Evolutionary conservation across 1,140 invertebrate genomes (phyloP).

Genomic region (Papilio polyxenes): DNA sequence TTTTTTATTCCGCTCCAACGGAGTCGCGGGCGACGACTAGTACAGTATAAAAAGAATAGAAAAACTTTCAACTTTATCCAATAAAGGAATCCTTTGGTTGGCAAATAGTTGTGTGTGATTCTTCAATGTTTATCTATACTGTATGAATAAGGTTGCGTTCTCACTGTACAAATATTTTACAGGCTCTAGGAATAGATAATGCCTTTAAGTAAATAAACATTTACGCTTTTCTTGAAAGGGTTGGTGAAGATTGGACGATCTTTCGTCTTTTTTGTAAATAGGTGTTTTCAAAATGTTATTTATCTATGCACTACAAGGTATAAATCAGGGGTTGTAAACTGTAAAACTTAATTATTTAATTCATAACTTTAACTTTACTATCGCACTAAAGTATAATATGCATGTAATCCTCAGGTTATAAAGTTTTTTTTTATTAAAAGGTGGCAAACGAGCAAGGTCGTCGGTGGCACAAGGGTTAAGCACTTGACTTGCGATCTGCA

Average conservation of each 20-base stretch:
- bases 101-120: background rate
- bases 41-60: background rate
- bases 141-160: background rate
- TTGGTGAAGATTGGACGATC: background rate
- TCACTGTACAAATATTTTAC: constrained; percentile 17
- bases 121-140: constrained; percentile 7
- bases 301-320: background rate
- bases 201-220: background rate
- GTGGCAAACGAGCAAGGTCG: background rate
- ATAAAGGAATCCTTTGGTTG: background rate
- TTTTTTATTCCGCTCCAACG: no score
- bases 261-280: background rate
- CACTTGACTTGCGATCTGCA: no score
- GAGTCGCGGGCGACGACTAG: no score
- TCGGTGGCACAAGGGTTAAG: no score
- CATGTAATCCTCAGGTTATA: no score
- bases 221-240: background rate
- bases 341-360: no score
- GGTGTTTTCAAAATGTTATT: background rate
- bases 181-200: background rate
- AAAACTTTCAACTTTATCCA: background rate
- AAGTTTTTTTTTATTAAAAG: no score
- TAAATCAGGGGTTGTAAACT: background rate
- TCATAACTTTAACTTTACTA: no score
- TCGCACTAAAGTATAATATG: no score